phyloP scores from a whole-genome alignment of 1,140 invertebrate genomes.

The Brachionus rotundiformis region DNA sequence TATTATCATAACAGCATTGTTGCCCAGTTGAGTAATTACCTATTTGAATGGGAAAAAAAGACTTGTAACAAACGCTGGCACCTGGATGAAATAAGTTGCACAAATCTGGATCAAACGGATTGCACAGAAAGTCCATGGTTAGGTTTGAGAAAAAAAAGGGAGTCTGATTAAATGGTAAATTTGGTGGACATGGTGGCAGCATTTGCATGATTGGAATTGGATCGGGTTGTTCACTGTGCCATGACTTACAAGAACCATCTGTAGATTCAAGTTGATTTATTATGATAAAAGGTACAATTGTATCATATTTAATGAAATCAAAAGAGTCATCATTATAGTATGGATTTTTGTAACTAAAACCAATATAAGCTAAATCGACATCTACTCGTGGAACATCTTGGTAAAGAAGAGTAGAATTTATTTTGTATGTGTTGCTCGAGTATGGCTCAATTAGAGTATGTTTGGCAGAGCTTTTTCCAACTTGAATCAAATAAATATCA shows the following conservation, averaged over 20 bases:
- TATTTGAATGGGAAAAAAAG: not conserved
- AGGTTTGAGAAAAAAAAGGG: not conserved
- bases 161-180: not conserved
- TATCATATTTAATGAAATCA: not conserved
- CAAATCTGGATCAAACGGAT: not conserved
- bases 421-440: not conserved
- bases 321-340: too few species aligned
- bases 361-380: not conserved
- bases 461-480: not conserved
- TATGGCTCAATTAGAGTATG: not conserved
- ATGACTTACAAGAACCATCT: not conserved
- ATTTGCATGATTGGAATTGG: not conserved
- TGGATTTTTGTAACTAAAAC: not conserved
- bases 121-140: not conserved
- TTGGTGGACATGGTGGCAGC: not conserved
- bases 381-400: not conserved
- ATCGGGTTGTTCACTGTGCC: not conserved
- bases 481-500: not conserved
- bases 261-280: not conserved
- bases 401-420: not conserved
- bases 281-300: not conserved
- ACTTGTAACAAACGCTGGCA: not conserved
- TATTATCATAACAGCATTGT: slow-evolving; percentile 22
- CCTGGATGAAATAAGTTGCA: not conserved
- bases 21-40: not conserved